These are phyloP conservation scores for Raja brachyura DNA, from an alignment of 2,113 vertebrate species.

Conservation along the genomic window DNA sequence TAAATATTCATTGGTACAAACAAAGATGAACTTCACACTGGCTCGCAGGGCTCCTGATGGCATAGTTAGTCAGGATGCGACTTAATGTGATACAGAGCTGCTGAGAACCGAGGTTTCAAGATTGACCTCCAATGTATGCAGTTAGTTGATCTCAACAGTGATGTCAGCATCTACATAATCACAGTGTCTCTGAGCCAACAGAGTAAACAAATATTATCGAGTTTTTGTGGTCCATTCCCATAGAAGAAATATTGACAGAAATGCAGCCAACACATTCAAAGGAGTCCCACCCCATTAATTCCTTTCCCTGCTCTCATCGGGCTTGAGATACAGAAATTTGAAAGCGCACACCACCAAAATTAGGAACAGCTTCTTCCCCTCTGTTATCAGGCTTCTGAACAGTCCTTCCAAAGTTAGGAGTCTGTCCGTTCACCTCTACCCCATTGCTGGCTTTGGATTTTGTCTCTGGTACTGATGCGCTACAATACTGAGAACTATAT, in stretches of 20 bases:
- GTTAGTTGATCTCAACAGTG: neutral
- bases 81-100: neutral
- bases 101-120: neutral
- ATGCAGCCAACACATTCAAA: neutral
- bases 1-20: constrained; percentile 34
- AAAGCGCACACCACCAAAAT: too few relatives aligned
- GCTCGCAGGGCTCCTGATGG: neutral
- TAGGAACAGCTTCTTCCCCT: too few relatives aligned
- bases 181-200: neutral
- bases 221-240: neutral
- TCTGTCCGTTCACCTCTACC: too few relatives aligned
- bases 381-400: too few relatives aligned
- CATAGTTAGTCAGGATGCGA: neutral
- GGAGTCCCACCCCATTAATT: too few relatives aligned
- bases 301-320: too few relatives aligned
- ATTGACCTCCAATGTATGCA: neutral
- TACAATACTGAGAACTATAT: too few relatives aligned
- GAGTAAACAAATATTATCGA: neutral
- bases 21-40: constrained; percentile 24
- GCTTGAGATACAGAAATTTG: too few relatives aligned
- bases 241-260: neutral
- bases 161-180: neutral
- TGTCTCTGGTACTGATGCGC: too few relatives aligned
- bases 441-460: too few relatives aligned
- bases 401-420: too few relatives aligned